These are phyloP conservation scores for Malurus melanocephalus DNA, from an alignment of 2,113 vertebrate species.

Conservation along the genomic window DNA sequence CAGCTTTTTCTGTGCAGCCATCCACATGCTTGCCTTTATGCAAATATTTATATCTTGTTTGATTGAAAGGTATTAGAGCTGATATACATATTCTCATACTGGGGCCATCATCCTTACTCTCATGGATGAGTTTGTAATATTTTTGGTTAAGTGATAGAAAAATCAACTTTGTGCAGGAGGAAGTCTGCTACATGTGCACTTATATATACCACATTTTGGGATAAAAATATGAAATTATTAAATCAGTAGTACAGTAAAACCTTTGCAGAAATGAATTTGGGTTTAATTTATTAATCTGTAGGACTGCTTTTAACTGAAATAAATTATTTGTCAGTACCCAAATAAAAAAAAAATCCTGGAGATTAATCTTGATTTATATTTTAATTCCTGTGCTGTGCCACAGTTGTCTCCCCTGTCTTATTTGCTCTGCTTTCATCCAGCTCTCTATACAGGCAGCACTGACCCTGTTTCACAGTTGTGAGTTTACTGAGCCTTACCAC, in stretches of 20 bases:
- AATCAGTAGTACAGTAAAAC: neutral
- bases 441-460: neutral
- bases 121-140: neutral
- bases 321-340: neutral
- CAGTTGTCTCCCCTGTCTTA: neutral
- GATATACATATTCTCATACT: neutral
- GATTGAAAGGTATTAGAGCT: neutral
- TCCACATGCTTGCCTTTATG: neutral
- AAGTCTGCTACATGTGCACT: neutral
- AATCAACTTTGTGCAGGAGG: neutral
- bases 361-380: neutral
- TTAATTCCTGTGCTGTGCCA: neutral
- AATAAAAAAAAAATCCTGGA: neutral
- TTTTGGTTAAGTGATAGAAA: neutral
- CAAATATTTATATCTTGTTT: neutral
- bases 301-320: neutral
- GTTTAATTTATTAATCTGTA: neutral
- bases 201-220: neutral
- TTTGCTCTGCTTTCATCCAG: neutral
- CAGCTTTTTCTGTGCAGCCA: neutral
- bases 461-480: neutral
- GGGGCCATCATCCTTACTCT: neutral
- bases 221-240: neutral
- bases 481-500: neutral
- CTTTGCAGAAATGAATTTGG: neutral